Evolutionary conservation across 23 tunicate species (phyloP).

Genomic region (Styela plicata): DNA sequence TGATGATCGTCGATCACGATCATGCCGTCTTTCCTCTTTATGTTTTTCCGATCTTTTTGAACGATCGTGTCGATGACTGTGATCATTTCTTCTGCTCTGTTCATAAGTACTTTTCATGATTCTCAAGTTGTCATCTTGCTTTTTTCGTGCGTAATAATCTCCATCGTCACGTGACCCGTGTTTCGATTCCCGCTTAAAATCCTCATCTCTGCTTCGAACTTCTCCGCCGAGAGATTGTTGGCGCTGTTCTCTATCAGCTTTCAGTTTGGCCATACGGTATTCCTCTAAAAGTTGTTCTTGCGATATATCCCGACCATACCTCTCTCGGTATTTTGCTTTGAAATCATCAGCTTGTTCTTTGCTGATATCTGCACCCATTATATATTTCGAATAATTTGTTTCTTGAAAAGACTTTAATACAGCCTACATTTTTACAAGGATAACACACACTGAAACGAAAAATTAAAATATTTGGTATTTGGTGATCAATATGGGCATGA

Average conservation of each 20-base stretch:
- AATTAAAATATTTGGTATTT: too few species aligned
- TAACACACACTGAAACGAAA: too few species aligned
- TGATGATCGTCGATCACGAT: slow-evolving; percentile 11
- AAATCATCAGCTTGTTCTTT: slow-evolving; percentile 22
- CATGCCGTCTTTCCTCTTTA: slow-evolving; percentile 9
- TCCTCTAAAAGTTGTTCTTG: background rate
- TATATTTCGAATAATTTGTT: too few species aligned
- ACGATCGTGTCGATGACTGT: background rate
- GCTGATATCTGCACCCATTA: slow-evolving; percentile 32
- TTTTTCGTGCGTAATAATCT: background rate
- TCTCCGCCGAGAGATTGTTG: background rate
- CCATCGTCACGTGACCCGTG: background rate
- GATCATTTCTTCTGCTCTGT: background rate
- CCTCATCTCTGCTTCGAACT: background rate
- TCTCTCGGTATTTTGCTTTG: slow-evolving; percentile 13
- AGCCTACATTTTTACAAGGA: too few species aligned
- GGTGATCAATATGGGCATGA: too few species aligned
- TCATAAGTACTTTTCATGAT: slow-evolving; percentile 6
- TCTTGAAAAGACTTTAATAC: too few species aligned
- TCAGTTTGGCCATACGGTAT: slow-evolving; percentile 18
- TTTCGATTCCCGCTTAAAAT: background rate
- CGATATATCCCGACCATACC: slow-evolving; percentile 17
- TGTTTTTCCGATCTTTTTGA: slow-evolving; percentile 8
- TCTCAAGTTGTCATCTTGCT: slow-evolving; percentile 3
- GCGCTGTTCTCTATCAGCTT: slow-evolving; percentile 9